Evolutionary conservation across 2,113 vertebrate genomes (phyloP).

Genomic region (Daboia siamensis): DNA sequence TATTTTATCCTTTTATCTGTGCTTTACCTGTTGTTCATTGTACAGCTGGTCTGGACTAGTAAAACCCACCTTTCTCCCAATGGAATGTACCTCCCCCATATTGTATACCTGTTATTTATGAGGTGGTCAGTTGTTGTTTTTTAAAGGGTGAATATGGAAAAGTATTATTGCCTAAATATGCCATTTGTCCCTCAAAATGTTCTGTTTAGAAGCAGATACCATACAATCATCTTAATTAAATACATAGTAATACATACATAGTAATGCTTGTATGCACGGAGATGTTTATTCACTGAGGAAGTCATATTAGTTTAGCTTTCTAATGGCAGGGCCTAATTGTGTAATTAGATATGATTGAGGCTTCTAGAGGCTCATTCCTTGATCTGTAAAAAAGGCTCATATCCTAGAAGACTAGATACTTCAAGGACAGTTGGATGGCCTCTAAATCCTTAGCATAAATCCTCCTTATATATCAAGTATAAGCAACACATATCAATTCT

Average conservation of each 20-base stretch:
- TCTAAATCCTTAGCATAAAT: too few species aligned
- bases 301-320: background rate
- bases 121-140: too few species aligned
- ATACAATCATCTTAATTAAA: background rate
- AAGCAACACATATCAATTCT: too few species aligned
- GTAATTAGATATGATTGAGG: background rate
- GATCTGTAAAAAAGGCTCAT: background rate
- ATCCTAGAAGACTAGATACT: too few species aligned
- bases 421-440: too few species aligned
- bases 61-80: background rate
- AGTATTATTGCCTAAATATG: background rate
- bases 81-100: background rate
- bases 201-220: background rate
- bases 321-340: background rate
- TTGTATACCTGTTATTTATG: background rate
- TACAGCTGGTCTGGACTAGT: background rate
- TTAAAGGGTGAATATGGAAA: background rate
- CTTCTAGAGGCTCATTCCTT: background rate
- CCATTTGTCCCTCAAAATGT: background rate
- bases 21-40: background rate
- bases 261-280: background rate
- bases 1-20: background rate
- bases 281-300: background rate
- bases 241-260: background rate
- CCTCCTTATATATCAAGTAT: too few species aligned